Evolutionary conservation across 2,797 vertebrate species (phyloP).

Genomic region (Gymnothorax javanicus): DNA sequence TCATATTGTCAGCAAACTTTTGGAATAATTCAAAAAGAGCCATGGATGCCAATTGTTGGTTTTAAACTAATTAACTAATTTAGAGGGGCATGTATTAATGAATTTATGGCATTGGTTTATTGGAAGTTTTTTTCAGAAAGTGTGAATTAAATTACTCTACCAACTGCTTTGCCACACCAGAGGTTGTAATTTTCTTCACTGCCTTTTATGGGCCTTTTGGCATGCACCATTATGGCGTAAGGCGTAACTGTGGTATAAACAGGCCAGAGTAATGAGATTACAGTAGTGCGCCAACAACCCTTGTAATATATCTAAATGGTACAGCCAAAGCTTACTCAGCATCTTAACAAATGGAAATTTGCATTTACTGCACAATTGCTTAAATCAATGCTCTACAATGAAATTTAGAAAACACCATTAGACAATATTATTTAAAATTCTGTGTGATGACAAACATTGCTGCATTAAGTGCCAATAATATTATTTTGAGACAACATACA

Average conservation of each 20-base stretch:
- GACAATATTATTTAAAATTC: background rate
- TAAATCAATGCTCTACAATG: background rate
- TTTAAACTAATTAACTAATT: background rate
- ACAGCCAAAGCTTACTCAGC: constrained; percentile 4
- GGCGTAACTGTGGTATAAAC: constrained; percentile 24
- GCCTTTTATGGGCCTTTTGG: background rate
- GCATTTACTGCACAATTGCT: background rate
- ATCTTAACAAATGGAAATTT: background rate
- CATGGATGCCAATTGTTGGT: background rate
- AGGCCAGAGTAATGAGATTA: constrained; percentile 34
- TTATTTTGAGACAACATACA: background rate
- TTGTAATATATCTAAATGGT: constrained; percentile 28
- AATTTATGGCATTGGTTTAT: background rate
- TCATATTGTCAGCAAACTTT: constrained; percentile 41
- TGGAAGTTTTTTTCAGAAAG: background rate
- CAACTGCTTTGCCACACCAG: background rate
- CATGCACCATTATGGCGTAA: constrained; percentile 40
- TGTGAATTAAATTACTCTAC: background rate
- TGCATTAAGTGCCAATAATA: too few species aligned
- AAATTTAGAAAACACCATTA: background rate
- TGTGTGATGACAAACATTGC: background rate
- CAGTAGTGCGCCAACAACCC: constrained; percentile 8
- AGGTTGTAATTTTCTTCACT: background rate
- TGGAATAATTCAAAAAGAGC: constrained; percentile 53
- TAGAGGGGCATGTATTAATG: background rate